Evolutionary conservation across 2,797 vertebrate species (phyloP), one percentile per base, ranked within the genome.

Genomic region (Cebuella pygmaea): DNA sequence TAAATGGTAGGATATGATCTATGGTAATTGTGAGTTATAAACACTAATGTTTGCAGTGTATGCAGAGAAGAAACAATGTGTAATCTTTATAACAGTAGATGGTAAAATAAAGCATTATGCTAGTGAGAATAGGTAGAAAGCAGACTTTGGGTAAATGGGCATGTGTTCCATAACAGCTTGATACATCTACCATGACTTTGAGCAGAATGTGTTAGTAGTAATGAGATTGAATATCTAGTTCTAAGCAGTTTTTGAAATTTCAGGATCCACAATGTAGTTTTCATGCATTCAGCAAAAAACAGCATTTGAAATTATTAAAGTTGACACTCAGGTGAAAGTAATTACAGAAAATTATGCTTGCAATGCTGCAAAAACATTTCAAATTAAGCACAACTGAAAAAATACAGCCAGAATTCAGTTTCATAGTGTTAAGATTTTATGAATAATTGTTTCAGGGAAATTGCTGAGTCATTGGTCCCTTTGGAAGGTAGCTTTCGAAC

Each of bases 201-300:
- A 74, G 52, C 36, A 92, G 44, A 61, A 76, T 11, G 24, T 39
- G 8, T 84, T 39, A 20, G 10, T 36, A 13, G 9, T n/a, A 50
- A 44, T 41, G 27, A 48, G 5, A 7, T 19, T 86, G 36, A 9
- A 2, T 41, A 27, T 48, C 10, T 41, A 44, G 2, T 9, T n/a
- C 11, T 4, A 11, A 2, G 0, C 1, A 13, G 10, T 33, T 36
- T 44, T 22, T 4, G 52, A 20, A 76, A 64, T 78, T 13, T 0
- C 20, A 44, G 14, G 2, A 13, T 61, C 5, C 14, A 12, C 14
- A 61, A 39, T 33, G 2, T 26, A 74, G 9, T 52, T 33, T 48
- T 19, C 2, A 33, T 39, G 5, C 0, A 50, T 52, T 52, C 20
- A 93, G 26, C 41, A 41, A 41, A 41, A 50, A 82, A n/a, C 50